Percentiles rank a stretch among this genome's conserved stretches.
Conservation (phyloP, 2,797 vertebrate genomes). For the Esox masquinongy region DNA sequence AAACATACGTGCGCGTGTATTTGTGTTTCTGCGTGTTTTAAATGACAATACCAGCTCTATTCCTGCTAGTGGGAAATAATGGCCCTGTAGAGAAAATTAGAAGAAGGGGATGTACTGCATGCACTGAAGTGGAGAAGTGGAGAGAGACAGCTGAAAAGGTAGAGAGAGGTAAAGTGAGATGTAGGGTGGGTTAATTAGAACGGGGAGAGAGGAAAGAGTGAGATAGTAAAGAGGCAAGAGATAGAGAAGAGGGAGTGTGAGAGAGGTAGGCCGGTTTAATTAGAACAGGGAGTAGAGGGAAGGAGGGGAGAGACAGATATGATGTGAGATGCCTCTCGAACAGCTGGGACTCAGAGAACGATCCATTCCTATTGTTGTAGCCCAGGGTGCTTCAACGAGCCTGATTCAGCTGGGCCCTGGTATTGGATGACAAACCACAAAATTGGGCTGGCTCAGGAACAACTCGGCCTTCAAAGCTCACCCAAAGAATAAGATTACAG, state of each 20-base stretch:
- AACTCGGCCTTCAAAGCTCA: no score
- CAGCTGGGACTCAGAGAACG: constrained; percentile 26
- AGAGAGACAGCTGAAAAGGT: neutral
- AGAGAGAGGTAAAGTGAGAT: neutral
- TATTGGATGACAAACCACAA: neutral
- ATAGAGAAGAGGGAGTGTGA: neutral
- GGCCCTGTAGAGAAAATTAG: constrained; percentile 28
- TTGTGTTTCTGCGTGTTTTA: constrained; percentile 14
- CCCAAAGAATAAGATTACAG: no score
- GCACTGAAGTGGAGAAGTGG: neutral
- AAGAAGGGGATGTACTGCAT: neutral
- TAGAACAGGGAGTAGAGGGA: neutral
- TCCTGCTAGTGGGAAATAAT: constrained; percentile 21
- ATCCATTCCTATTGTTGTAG: neutral
- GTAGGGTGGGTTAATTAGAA: constrained; percentile 20
- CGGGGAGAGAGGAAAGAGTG: neutral
- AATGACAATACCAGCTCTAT: constrained; percentile 25
- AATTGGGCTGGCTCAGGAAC: neutral
- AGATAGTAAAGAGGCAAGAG: neutral
- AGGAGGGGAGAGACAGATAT: neutral
- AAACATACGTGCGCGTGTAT: neutral
- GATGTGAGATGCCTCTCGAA: constrained; percentile 12
- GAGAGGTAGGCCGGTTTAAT: neutral
- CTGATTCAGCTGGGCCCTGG: neutral
- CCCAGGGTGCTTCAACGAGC: neutral